Base-by-base conservation (phyloP, 2,888 invertebrate genomes). In the Scaptodrosophila latifasciaeformis region DNA sequence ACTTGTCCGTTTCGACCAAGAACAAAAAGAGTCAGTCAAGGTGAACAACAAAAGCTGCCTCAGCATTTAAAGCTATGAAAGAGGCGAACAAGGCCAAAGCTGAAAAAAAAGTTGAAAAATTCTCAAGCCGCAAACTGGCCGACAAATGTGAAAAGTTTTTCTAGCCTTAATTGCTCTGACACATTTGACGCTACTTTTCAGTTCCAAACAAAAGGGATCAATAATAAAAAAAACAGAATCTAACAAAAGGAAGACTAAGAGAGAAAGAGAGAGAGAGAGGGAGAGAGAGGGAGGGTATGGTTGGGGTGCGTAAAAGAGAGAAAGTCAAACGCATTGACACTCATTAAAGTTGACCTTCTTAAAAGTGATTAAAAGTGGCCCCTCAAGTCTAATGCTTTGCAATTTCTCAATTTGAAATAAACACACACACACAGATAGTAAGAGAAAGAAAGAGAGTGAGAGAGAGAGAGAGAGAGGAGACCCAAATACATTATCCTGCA, bases 321-420 rank as follows among this genome's bases (percentile, higher is more conserved):
- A 17, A 47, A 18, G 15, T 29, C 51, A 44, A 54, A 42, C 59
- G 52, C 67, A 71, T 78, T 74, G 77, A 72, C 72, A 76, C 80
- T 70, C 70, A 80, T 75, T 75, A 67, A 67, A 67, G 65, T 62
- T 77, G 77, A 80, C 84, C 83, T 84, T 83, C 83, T 78, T 64
- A 49, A 80, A 82, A 81, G 84, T 82, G 82, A 82, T 83, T 83
- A 83, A 83, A 79, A 82, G 72, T 75, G 79, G 82, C 84, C 84
- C 83, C 82, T 68, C 65, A 65, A 75, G 71, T 70, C 70, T 81
- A 82, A 82, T 79, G 82, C 56, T 67, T 49, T 65, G 71, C 70
- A 77, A 84, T 84, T 83, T 81, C 79, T 83, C 83, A 82, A 45
- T 49, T 34, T 30, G 35, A 9, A 30, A 7, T 21, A 15, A 49